Base-by-base conservation (phyloP, 2,797 vertebrate genomes). In the Austrolebias charrua region DNA sequence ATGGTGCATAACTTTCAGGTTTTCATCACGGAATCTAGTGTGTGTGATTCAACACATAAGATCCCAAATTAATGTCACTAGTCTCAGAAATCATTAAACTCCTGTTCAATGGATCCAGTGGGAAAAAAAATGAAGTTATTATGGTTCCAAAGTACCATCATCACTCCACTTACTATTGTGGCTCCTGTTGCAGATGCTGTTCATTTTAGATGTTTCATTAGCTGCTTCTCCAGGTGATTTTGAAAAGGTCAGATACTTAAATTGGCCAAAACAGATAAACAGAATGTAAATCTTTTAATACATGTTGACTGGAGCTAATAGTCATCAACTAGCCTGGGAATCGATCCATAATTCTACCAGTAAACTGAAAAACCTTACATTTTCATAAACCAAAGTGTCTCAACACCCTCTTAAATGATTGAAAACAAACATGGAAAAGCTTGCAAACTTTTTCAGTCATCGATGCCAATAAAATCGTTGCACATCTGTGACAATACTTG, bases 61-160 rank as follows among this genome's bases (percentile, higher is more conserved):
- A 69, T 24, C 54, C 5, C n/a, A 50, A 56, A 24, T 14, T 57
- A 75, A 82, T 28, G 55, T 78, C 81, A 83, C 87, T 86, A 82
- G 73, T 80, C 79, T 77, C 78, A 31, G 71, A 82, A 71, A 85
- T 83, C 83, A 86, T 88, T 85, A 81, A 67, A 68, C 74, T 82
- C 35, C 69, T 68, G 72, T 83, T 87, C 65, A 61, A 48, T n/a
- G 56, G 60, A 69, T 80, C 86, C 47, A 15, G 35, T 19, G 51
- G 81, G 47, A 8, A 56, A 71, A 62, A 45, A 24, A 24, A 24
- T 24, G 24, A 60, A 66, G 76, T 75, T 76, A 83, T 88, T 85
- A 80, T 33, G 63, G 79, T 84, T 86, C 78, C 79, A 54, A 49
- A 72, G 64, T 65, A 80, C 76, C 80, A 84, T 75, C 80, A 84